Evolutionary conservation across 2,113 vertebrate genomes (phyloP).

Genomic region (Spilogale gracilis): DNA sequence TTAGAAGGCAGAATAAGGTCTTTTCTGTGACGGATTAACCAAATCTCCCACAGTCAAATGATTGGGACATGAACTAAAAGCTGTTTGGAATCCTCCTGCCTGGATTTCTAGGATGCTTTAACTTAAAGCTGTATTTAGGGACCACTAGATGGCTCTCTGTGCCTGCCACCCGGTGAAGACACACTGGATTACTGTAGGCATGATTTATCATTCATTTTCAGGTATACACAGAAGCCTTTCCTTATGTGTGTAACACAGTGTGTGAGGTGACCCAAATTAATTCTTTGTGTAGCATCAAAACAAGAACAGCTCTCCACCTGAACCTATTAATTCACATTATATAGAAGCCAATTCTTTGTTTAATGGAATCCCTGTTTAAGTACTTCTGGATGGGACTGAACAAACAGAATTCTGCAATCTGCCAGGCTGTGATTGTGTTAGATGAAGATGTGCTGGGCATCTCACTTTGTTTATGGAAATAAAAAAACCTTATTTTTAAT

Average conservation of each 20-base stretch:
- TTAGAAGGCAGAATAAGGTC: neutral
- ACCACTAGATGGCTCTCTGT: slow-evolving; percentile 70
- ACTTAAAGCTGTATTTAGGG: neutral
- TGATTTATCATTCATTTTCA: neutral
- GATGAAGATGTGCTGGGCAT: neutral
- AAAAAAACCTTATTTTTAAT: neutral
- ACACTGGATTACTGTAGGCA: neutral
- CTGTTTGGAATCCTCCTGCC: neutral
- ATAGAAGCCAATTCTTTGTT: slow-evolving; percentile 21
- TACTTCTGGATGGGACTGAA: neutral
- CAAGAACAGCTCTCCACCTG: neutral
- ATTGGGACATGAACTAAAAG: neutral
- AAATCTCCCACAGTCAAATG: neutral
- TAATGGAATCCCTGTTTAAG: slow-evolving; percentile 18
- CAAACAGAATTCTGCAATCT: neutral
- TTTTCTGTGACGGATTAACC: slow-evolving; percentile 6
- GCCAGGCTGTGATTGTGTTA: neutral
- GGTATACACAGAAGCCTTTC: neutral
- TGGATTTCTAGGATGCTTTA: neutral
- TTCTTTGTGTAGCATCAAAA: neutral
- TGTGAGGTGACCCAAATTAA: slow-evolving; percentile 8
- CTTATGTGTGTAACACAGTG: neutral
- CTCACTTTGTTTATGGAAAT: neutral
- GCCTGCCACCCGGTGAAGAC: neutral
- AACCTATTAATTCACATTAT: neutral